Percentiles rank a stretch among this genome's conserved stretches.
Evolutionary conservation across 2,113 vertebrate genomes (phyloP).

Genomic region (Amazona guildingii): DNA sequence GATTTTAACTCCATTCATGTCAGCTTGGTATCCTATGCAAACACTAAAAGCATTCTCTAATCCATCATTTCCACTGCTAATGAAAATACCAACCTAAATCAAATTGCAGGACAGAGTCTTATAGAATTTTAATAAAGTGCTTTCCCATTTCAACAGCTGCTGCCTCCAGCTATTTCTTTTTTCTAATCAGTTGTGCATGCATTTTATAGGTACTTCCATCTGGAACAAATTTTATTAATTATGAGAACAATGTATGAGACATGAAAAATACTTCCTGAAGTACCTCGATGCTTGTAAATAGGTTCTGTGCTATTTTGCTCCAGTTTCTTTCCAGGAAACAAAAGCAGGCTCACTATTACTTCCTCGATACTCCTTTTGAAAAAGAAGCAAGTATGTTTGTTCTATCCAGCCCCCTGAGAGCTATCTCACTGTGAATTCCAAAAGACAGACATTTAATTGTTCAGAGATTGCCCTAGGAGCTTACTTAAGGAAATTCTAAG

Average conservation of each 20-base stretch:
- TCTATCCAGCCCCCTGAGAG: neutral
- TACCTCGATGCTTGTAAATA: neutral
- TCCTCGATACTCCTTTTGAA: neutral
- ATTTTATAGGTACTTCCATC: neutral
- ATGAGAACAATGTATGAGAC: neutral
- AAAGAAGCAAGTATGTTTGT: neutral
- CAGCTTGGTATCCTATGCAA: neutral
- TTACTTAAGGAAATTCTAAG: neutral
- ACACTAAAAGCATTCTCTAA: neutral
- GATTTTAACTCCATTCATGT: neutral
- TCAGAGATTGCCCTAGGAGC: neutral
- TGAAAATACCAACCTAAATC: constrained; percentile 16
- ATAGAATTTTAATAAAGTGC: neutral
- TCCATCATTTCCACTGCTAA: neutral
- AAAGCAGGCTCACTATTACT: neutral
- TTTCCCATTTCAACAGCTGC: neutral
- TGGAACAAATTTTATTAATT: neutral
- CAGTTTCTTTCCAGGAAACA: neutral
- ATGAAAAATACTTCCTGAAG: neutral
- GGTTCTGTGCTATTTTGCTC: neutral
- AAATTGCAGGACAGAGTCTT: neutral
- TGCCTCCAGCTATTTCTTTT: constrained; percentile 23
- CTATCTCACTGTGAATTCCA: neutral
- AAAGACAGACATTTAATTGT: neutral
- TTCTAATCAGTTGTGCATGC: neutral